phyloP scores from a whole-genome alignment of 2,797 vertebrate species.

The Hemitrygon akajei region DNA sequence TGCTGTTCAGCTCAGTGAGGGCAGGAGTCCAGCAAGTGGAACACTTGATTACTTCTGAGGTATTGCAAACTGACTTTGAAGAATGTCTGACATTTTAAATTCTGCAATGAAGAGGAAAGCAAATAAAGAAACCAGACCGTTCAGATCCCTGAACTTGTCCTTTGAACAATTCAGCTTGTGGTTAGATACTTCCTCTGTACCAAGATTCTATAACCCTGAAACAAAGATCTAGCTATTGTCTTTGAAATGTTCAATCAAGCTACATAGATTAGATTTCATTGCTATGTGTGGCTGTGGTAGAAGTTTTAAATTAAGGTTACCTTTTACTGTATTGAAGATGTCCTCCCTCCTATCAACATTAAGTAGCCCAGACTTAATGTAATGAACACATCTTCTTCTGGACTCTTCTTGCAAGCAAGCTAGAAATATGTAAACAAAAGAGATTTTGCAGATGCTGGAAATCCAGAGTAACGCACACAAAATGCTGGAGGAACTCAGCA shows the following conservation, averaged over 20 bases:
- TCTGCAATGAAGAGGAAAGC: not conserved
- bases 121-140: not conserved
- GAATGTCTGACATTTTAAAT: not conserved
- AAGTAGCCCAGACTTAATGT: not conserved
- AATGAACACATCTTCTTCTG: not conserved
- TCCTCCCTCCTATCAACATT: not conserved
- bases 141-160: not conserved
- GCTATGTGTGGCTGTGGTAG: not conserved
- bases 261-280: not conserved
- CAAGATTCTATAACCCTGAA: not conserved
- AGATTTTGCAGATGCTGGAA: no score
- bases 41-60: not conserved
- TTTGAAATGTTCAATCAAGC: not conserved
- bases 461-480: no score
- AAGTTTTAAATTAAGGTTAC: not conserved
- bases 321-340: not conserved
- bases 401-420: not conserved
- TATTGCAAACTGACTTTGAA: not conserved
- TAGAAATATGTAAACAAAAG: no score
- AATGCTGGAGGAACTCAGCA: no score
- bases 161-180: not conserved
- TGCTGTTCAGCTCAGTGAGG: not conserved
- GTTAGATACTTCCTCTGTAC: no score
- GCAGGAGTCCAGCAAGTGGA: not conserved
- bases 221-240: not conserved